Evolutionary conservation across 2,113 vertebrate species (phyloP).

Genomic region (Oreochromis spilurus): DNA sequence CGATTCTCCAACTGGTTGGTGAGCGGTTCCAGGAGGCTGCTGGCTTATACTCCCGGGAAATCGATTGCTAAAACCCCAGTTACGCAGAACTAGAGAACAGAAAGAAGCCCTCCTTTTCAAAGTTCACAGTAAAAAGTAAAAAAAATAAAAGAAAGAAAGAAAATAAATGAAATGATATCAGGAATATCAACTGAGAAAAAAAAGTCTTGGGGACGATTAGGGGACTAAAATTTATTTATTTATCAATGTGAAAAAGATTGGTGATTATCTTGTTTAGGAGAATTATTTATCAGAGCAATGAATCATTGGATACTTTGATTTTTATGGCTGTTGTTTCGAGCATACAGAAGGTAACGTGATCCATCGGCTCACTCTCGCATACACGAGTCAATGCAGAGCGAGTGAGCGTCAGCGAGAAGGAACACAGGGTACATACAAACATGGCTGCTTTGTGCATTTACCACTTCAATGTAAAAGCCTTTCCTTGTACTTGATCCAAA

Average conservation of each 20-base stretch:
- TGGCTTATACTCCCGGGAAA: neutral
- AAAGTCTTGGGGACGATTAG: fast-evolving
- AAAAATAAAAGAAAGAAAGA: neutral
- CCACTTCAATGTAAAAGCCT: conserved; percentile 64
- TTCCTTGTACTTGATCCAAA: conserved; percentile 70
- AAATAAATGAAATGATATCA: neutral
- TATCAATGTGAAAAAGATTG: neutral
- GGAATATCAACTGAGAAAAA: neutral
- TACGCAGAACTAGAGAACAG: neutral
- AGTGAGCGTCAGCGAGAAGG: neutral
- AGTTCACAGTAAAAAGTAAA: neutral
- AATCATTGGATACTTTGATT: neutral
- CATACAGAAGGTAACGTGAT: neutral
- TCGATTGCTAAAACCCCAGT: neutral
- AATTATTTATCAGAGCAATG: neutral
- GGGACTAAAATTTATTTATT: fast-evolving
- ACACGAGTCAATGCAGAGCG: neutral
- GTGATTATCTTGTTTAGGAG: neutral
- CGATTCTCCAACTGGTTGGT: neutral
- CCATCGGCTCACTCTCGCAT: neutral
- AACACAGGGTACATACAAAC: conserved; percentile 15
- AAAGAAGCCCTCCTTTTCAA: neutral
- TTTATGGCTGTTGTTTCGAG: neutral
- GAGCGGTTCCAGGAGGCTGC: neutral
- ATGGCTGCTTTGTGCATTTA: conserved; percentile 45